Evolutionary conservation across 2,797 vertebrate species (phyloP).

Genomic region (Clarias laeviceps): DNA sequence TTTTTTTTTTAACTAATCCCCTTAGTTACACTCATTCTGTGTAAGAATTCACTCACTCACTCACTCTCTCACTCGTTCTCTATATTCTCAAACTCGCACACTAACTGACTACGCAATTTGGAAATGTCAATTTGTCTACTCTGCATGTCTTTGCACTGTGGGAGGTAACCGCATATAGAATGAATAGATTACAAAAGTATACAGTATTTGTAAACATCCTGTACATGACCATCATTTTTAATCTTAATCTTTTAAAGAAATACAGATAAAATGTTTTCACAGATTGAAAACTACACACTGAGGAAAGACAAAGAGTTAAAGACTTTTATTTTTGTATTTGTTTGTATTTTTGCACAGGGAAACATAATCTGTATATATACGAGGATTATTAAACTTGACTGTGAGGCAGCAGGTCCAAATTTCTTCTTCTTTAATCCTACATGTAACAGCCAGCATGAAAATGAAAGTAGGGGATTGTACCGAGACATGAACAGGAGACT

Average conservation of each 20-base stretch:
- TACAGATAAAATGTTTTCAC: not conserved
- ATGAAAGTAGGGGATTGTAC: conserved; percentile 44
- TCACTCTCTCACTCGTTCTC: too few relatives aligned
- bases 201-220: too few relatives aligned
- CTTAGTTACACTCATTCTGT: conserved; percentile 23
- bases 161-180: not conserved
- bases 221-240: not conserved
- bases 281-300: not conserved
- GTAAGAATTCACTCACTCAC: not conserved
- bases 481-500: not conserved
- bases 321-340: conserved; percentile 47
- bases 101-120: too few relatives aligned
- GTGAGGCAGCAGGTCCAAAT: conserved; percentile 53
- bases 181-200: not conserved
- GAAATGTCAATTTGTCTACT: too few relatives aligned
- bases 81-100: too few relatives aligned
- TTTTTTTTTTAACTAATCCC: conserved; percentile 45
- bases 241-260: not conserved
- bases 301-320: conserved; percentile 19
- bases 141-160: too few relatives aligned
- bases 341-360: conserved; percentile 19
- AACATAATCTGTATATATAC: conserved; percentile 68
- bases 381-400: conserved; percentile 65
- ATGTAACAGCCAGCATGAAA: conserved; percentile 49
- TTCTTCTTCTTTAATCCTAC: conserved; percentile 66